phyloP scores from a whole-genome alignment of 2,797 vertebrate species.

The Selene dorsalis region DNA sequence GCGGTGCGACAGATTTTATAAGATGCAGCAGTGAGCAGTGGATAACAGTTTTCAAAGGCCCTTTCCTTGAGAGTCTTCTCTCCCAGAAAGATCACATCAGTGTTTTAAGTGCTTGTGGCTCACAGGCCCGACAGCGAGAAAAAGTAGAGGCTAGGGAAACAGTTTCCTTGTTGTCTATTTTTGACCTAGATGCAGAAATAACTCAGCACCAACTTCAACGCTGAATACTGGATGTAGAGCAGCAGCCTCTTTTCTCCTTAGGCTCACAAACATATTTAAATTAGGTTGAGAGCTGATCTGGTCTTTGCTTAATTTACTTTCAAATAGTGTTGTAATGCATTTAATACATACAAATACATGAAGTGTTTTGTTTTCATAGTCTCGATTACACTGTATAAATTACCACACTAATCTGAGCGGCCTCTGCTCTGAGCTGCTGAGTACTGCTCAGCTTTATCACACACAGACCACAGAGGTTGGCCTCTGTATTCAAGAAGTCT shows the following conservation, averaged over 20 bases:
- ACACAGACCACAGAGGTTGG: conserved; percentile 13
- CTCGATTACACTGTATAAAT: conserved; percentile 52
- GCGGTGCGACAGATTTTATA: conserved; percentile 29
- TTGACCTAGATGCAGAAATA: conserved; percentile 80
- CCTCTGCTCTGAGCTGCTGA: conserved; percentile 21
- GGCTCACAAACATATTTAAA: conserved; percentile 54
- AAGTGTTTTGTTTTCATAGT: conserved; percentile 50
- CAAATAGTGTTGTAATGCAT: conserved; percentile 35
- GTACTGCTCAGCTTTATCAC: conserved; percentile 31
- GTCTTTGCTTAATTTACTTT: conserved; percentile 52
- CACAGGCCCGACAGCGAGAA: conserved; percentile 61
- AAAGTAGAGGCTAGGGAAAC: conserved; percentile 69
- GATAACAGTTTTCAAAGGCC: conserved; percentile 45
- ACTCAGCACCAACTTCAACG: conserved; percentile 63
- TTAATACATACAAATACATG: conserved; percentile 54
- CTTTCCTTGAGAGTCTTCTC: conserved; percentile 53
- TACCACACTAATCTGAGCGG: conserved; percentile 33
- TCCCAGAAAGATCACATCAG: conserved; percentile 61
- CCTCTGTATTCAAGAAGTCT: conserved; percentile 24
- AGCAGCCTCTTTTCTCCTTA: conserved; percentile 50
- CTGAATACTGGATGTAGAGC: conserved; percentile 55
- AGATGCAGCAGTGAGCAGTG: conserved; percentile 25
- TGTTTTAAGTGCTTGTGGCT: conserved; percentile 60
- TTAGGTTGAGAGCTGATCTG: conserved; percentile 15
- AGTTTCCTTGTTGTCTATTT: conserved; percentile 76